Conservation (phyloP, 2,888 invertebrate genomes). For the Melangyna quadrimaculata region DNA sequence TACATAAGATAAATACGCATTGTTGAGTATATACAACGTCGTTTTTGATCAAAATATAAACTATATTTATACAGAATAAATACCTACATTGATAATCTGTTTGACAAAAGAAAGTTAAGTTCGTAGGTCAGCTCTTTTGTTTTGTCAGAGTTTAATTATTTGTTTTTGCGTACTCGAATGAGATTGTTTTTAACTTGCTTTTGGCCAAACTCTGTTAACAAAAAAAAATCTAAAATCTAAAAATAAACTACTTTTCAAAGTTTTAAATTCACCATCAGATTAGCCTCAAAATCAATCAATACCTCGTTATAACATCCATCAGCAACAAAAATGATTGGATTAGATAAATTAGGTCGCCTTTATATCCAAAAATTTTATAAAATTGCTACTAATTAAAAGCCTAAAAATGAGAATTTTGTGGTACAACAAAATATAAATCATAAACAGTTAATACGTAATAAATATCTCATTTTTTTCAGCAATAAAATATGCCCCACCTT, state of each 20-base stretch:
- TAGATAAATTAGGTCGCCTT: constrained; percentile 2
- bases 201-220: too few relatives aligned
- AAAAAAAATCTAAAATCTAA: too few relatives aligned
- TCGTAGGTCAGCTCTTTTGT: not conserved
- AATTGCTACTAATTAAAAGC: not conserved
- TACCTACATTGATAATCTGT: not conserved
- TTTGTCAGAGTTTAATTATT: not conserved
- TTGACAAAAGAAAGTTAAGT: not conserved
- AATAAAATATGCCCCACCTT: not conserved
- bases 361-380: not conserved
- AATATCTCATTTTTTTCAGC: not conserved
- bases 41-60: too few relatives aligned
- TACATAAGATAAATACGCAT: too few relatives aligned
- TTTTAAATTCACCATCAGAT: not conserved
- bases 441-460: not conserved
- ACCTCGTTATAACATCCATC: not conserved
- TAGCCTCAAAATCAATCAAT: not conserved
- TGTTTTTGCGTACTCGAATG: not conserved
- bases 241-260: not conserved
- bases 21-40: too few relatives aligned
- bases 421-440: not conserved
- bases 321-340: not conserved
- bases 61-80: too few relatives aligned
- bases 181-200: not conserved
- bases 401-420: not conserved